Evolutionary conservation across 1,140 invertebrate genomes (phyloP).

Genomic region (Sminthurides bifidus): DNA sequence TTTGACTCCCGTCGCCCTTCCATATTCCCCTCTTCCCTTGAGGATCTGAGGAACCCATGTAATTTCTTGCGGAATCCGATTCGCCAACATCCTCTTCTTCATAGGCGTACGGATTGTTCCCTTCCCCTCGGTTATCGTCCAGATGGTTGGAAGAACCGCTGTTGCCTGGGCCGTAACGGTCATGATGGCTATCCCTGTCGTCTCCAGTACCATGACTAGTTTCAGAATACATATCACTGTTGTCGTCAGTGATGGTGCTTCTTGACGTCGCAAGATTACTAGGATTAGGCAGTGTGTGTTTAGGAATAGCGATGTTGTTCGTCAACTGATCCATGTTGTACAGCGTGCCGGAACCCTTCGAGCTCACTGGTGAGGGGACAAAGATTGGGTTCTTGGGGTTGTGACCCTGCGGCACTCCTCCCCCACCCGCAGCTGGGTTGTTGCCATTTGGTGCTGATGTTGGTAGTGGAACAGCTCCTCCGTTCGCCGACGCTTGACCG

Average conservation of each 20-base stretch:
- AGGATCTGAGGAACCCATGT: slow-evolving; percentile 15
- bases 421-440: not conserved
- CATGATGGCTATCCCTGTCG: slow-evolving; percentile 17
- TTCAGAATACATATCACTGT: slow-evolving; percentile 11
- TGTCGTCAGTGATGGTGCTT: slow-evolving; percentile 19
- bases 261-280: slow-evolving; percentile 31
- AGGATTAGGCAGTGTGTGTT: slow-evolving; percentile 30
- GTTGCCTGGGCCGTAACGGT: slow-evolving; percentile 13
- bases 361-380: slow-evolving; percentile 29
- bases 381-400: slow-evolving; percentile 30
- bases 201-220: slow-evolving; percentile 11
- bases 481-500: not conserved
- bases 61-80: slow-evolving; percentile 20
- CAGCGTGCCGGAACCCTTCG: slow-evolving; percentile 26
- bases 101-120: slow-evolving; percentile 22
- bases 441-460: not conserved
- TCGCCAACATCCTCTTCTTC: slow-evolving; percentile 26
- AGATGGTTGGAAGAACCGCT: slow-evolving; percentile 21
- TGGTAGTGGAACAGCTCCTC: not conserved
- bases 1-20: slow-evolving; percentile 23
- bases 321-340: slow-evolving; percentile 33
- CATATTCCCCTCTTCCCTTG: slow-evolving; percentile 28
- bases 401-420: slow-evolving; percentile 2
- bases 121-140: slow-evolving; percentile 25
- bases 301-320: slow-evolving; percentile 32